Conservation (phyloP, 2,797 vertebrate genomes). For the Paguma larvata region DNA sequence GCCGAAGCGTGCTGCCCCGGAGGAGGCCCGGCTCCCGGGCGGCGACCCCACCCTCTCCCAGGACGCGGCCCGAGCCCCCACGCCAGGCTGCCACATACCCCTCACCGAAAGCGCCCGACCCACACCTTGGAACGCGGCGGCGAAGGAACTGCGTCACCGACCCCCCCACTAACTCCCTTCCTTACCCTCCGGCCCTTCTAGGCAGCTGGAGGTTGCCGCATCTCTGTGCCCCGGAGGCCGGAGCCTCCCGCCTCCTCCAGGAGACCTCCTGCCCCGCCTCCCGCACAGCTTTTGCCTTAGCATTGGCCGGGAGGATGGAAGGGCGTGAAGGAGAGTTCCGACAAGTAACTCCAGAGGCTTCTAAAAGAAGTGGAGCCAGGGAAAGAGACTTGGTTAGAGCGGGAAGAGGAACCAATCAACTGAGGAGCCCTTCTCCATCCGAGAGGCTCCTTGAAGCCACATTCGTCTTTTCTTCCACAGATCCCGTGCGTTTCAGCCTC, state of each 20-base stretch:
- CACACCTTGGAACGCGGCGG: background rate
- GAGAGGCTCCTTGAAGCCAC: background rate
- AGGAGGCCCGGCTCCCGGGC: background rate
- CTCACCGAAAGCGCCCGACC: background rate
- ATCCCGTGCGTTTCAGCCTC: background rate
- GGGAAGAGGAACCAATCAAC: background rate
- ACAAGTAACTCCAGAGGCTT: background rate
- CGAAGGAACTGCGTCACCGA: background rate
- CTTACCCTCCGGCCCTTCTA: constrained; percentile 64
- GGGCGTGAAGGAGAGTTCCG: background rate
- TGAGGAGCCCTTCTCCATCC: rapidly evolving
- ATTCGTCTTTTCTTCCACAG: background rate
- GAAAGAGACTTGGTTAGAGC: rapidly evolving
- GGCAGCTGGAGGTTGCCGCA: constrained; percentile 30
- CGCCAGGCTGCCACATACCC: background rate
- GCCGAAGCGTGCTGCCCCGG: background rate
- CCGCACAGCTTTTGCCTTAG: background rate
- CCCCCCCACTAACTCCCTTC: too few species aligned
- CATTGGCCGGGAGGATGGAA: background rate
- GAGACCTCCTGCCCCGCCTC: background rate
- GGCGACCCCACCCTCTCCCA: background rate
- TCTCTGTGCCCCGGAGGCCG: background rate
- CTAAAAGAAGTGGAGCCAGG: background rate
- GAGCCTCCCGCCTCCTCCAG: background rate
- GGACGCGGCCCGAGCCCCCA: background rate